Conservation (phyloP, 2,113 vertebrate species). For the Pelvicachromis taeniatus region DNA sequence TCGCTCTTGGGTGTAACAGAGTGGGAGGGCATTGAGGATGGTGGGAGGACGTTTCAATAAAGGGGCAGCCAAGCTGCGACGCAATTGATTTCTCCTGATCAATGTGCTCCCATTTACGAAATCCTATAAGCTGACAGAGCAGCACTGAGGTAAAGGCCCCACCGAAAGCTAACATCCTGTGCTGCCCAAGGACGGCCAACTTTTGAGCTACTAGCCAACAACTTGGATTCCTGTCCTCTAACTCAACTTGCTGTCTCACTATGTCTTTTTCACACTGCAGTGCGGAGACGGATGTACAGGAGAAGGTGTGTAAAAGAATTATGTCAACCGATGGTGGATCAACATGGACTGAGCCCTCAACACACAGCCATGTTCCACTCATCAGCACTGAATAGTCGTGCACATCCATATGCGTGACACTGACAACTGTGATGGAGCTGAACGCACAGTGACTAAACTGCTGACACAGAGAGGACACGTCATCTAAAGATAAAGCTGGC, state of each 20-base stretch:
- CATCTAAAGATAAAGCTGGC: slow-evolving; percentile 35
- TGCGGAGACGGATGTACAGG: not conserved
- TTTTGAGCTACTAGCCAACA: not conserved
- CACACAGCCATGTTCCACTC: not conserved
- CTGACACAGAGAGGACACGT: slow-evolving; percentile 42
- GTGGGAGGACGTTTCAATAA: slow-evolving; percentile 44
- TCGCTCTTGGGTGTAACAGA: slow-evolving; percentile 21
- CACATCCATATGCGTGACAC: not conserved
- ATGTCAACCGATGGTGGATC: not conserved
- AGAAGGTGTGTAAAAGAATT: not conserved
- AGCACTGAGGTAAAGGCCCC: not conserved
- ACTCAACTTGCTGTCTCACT: not conserved
- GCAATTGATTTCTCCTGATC: slow-evolving; percentile 57
- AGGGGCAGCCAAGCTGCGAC: slow-evolving; percentile 23
- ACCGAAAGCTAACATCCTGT: slow-evolving; percentile 16
- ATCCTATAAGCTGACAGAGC: slow-evolving; percentile 49
- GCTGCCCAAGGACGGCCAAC: slow-evolving; percentile 4
- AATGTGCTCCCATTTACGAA: slow-evolving; percentile 50
- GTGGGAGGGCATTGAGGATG: not conserved
- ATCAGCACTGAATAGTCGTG: not conserved
- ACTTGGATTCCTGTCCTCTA: not conserved
- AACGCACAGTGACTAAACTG: slow-evolving; percentile 32
- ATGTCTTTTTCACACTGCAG: not conserved
- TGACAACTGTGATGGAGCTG: slow-evolving; percentile 20
- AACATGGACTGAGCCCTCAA: not conserved